Base-by-base conservation (phyloP, 2,113 vertebrate genomes). In the Boulengerochromis microlepis region DNA sequence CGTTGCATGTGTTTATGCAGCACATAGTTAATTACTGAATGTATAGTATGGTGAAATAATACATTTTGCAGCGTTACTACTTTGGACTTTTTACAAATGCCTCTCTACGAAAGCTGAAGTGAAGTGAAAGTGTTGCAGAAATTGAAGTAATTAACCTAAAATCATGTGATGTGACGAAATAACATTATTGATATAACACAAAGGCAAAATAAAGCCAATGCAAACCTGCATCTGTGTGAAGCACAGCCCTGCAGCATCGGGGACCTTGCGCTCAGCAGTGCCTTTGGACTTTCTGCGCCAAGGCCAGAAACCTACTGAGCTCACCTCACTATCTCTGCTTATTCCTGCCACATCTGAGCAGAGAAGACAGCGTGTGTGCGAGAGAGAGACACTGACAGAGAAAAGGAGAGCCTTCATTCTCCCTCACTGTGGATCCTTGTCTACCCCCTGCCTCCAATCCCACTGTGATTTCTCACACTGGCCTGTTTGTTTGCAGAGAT, bases 281-380 rank as follows among this genome's bases (percentile, higher is more conserved):
- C 82, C 33, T 57, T 78, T 78, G 54, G 33, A 42, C 80, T 31
- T 52, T 78, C 69, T 85, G 81, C 8, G 29, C 86, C 22, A 31
- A 88, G 87, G 87, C 52, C 86, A 88, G 57, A 66, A 78, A 40
- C 88, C 88, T 85, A 80, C 80, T 89, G 91, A 59, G 76, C 45
- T 83, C 19, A 10, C 50, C 53, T 93, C 83, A 85, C 85, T 85
- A 83, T 82, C 61, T 78, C 56, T 66, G 56, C 80, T 85, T 45
- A 52, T 59, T 33, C 69, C 59, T 88, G 71, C 84, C 89, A 86
- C 71, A 24, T 86, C 66, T 87, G 76, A 90, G 57, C 82, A 61
- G 13, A 84, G 81, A 76, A 87, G 81, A 84, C 40, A 33, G 26
- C 24, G 1, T 35, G 42, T 45, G 38, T 29, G 47, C 19, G 31